These are phyloP conservation scores for Epiblema foenella DNA, from an alignment of 2,888 invertebrate genomes.

Conservation along the genomic window DNA sequence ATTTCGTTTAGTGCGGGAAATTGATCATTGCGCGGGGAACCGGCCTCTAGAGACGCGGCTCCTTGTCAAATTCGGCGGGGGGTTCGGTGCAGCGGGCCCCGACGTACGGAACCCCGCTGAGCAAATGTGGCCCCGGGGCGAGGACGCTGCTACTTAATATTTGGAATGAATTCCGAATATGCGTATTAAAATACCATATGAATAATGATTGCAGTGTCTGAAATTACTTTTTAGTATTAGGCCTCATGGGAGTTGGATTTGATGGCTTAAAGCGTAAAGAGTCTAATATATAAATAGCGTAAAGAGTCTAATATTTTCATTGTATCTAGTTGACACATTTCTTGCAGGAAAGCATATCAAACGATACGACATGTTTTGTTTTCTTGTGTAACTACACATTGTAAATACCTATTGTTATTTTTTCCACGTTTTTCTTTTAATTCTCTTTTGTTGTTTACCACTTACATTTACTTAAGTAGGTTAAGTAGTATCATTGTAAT, in stretches of 20 bases:
- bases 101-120: slow-evolving; percentile 62
- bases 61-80: slow-evolving; percentile 64
- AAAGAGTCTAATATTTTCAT: too few species aligned
- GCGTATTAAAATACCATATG: slow-evolving; percentile 47
- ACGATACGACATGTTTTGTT: too few species aligned
- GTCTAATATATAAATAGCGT: too few species aligned
- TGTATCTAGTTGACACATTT: too few species aligned
- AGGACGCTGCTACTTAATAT: slow-evolving; percentile 50
- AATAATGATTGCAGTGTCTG: slow-evolving; percentile 41
- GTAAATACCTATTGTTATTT: too few species aligned
- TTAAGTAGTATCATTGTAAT: too few species aligned
- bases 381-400: too few species aligned
- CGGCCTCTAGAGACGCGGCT: slow-evolving; percentile 64
- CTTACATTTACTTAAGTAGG: too few species aligned
- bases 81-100: slow-evolving; percentile 47
- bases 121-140: slow-evolving; percentile 58
- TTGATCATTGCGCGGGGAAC: slow-evolving; percentile 68
- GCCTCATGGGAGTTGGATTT: slow-evolving; percentile 18
- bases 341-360: too few species aligned
- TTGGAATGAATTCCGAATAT: slow-evolving; percentile 46
- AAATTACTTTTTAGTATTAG: slow-evolving; percentile 33
- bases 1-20: slow-evolving; percentile 73
- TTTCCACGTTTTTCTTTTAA: too few species aligned
- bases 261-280: slow-evolving; percentile 6
- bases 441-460: too few species aligned